Percentiles rank a stretch among this genome's conserved stretches.
phyloP scores from a whole-genome alignment of 2,797 vertebrate genomes.

The Graptemys geographica region DNA sequence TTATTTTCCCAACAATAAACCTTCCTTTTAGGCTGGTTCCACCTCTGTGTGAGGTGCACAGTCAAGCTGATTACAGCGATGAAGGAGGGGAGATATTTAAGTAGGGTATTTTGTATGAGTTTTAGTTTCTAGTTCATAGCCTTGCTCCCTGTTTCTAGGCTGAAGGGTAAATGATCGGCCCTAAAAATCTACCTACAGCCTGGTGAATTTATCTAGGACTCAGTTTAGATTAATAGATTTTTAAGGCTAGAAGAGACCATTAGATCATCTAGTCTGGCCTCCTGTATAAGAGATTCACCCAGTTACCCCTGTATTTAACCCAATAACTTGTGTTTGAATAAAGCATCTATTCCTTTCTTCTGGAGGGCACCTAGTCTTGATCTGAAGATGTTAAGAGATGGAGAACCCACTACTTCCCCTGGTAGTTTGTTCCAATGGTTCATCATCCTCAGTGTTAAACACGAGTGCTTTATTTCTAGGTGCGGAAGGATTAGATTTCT shows the following conservation, averaged over 20 bases:
- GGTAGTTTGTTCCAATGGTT: background rate
- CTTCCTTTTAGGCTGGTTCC: conserved; percentile 59
- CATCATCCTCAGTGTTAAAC: conserved; percentile 23
- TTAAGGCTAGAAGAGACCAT: background rate
- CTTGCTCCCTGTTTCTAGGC: background rate
- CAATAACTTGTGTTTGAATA: background rate
- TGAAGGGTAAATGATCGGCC: conserved; percentile 10
- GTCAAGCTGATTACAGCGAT: background rate
- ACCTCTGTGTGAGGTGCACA: conserved; percentile 37
- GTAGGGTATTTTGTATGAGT: conserved; percentile 54
- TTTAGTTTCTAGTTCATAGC: background rate
- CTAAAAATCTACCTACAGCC: background rate
- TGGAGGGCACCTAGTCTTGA: background rate
- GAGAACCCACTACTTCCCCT: background rate
- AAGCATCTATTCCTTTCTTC: background rate
- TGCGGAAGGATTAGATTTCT: no score
- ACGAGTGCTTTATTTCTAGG: background rate
- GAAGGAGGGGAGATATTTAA: conserved; percentile 59
- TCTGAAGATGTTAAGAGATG: background rate
- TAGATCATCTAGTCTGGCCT: background rate
- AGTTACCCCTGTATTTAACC: background rate
- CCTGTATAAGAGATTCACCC: background rate
- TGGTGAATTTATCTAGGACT: conserved; percentile 11
- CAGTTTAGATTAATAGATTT: background rate
- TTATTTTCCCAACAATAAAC: conserved; percentile 73